Conservation (phyloP, 2,888 invertebrate species). For the Coecobrya sp. region DNA sequence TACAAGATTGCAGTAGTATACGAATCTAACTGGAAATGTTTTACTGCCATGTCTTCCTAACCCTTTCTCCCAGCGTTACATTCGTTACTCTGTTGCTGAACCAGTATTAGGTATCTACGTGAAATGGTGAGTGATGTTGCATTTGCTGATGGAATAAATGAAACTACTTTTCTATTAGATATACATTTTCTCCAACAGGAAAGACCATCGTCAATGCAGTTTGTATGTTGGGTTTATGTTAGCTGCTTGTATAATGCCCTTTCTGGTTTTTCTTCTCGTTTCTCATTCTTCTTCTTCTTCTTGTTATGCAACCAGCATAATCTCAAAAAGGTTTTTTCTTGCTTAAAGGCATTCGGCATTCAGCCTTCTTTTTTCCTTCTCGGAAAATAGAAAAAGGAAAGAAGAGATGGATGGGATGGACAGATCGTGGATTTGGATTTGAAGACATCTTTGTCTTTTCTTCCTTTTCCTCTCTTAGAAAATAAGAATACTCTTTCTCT, state of each 20-base stretch:
- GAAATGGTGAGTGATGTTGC: constrained; percentile 41
- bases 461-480: constrained; percentile 2
- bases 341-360: constrained; percentile 61
- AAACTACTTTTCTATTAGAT: not conserved
- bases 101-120: not conserved
- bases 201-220: not conserved
- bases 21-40: too few relatives aligned
- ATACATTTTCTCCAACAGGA: not conserved
- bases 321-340: constrained; percentile 50
- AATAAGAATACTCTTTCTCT: not conserved
- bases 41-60: too few relatives aligned
- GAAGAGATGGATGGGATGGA: constrained; percentile 70
- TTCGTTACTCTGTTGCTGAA: not conserved
- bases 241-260: not conserved
- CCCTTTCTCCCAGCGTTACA: too few relatives aligned
- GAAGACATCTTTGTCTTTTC: constrained; percentile 66
- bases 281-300: not conserved
- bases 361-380: constrained; percentile 22
- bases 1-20: not conserved
- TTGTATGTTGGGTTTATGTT: not conserved
- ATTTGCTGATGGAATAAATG: constrained; percentile 21
- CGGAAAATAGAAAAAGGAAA: constrained; percentile 36
- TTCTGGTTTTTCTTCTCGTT: constrained; percentile 3
- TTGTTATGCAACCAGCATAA: constrained; percentile 67
- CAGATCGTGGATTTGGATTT: constrained; percentile 66